These are phyloP conservation scores for Lottia scabra DNA, from an alignment of 2,888 invertebrate species.

Conservation along the genomic window DNA sequence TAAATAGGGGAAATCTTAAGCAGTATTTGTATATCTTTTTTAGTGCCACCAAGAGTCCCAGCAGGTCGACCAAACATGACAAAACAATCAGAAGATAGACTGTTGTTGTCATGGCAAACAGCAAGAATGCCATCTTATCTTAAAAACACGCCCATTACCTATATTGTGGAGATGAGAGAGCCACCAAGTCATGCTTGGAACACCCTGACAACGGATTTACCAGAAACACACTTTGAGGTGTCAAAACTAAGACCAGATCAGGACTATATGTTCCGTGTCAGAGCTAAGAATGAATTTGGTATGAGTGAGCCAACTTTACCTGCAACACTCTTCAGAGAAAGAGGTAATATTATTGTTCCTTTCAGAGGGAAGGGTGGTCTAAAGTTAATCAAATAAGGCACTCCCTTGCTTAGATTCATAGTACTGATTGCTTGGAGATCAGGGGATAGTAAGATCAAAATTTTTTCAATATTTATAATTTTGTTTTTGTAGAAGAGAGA, in stretches of 20 bases:
- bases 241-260: slow-evolving; percentile 73
- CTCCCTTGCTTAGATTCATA: too few relatives aligned
- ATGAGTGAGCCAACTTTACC: slow-evolving; percentile 93
- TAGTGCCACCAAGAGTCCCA: slow-evolving; percentile 57
- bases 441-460: too few relatives aligned
- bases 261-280: slow-evolving; percentile 93
- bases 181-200: slow-evolving; percentile 13
- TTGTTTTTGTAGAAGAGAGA: background rate
- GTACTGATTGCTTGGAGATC: too few relatives aligned
- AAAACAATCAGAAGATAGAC: slow-evolving; percentile 88
- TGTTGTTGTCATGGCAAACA: slow-evolving; percentile 94
- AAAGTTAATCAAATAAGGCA: too few relatives aligned
- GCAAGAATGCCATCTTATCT: slow-evolving; percentile 86
- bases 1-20: too few relatives aligned
- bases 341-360: slow-evolving; percentile 25
- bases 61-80: slow-evolving; percentile 89
- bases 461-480: too few relatives aligned
- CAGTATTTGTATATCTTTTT: slow-evolving; percentile 12
- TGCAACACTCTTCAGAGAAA: slow-evolving; percentile 46
- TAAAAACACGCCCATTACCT: slow-evolving; percentile 86
- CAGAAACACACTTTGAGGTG: slow-evolving; percentile 28
- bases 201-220: background rate
- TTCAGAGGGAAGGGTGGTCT: too few relatives aligned
- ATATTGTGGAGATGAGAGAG: slow-evolving; percentile 80
- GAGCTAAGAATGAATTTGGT: slow-evolving; percentile 96